Conservation (phyloP, 2,797 vertebrate species). For the Setipinna tenuifilis region DNA sequence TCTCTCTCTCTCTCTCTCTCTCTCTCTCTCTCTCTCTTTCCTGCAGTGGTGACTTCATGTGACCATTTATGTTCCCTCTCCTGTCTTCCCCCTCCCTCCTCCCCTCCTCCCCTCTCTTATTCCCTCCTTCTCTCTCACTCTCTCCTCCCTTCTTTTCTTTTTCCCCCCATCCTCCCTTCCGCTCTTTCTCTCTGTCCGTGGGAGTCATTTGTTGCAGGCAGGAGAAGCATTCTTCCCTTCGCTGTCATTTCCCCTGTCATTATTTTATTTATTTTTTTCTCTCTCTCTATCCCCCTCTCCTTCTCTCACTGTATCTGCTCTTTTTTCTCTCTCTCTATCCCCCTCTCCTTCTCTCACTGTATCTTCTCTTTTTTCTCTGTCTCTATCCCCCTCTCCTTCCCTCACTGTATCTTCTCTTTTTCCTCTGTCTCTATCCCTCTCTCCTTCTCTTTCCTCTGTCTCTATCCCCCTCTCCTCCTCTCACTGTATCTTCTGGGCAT, state of each 20-base stretch:
- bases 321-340: background rate
- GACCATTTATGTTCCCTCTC: background rate
- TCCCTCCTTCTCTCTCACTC: background rate
- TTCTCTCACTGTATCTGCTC: too few relatives aligned
- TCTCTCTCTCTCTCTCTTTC: background rate
- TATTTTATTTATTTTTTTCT: background rate
- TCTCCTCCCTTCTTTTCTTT: background rate
- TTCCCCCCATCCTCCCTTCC: conserved; percentile 31
- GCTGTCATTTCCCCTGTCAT: too few relatives aligned
- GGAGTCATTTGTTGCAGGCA: too few relatives aligned
- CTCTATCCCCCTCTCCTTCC: background rate
- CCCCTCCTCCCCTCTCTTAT: conserved; percentile 28
- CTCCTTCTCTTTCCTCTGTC: background rate
- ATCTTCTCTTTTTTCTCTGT: background rate
- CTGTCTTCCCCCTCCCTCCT: background rate
- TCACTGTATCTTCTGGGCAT: too few relatives aligned
- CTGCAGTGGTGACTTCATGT: background rate
- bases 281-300: background rate
- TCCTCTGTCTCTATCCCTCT: background rate
- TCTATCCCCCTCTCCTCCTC: too few relatives aligned
- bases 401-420: background rate
- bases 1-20: too few relatives aligned
- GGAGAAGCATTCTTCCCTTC: too few relatives aligned
- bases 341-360: too few relatives aligned
- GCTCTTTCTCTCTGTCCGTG: background rate